Conservation (phyloP, 1,140 invertebrate genomes). For the Drosophila murphyi region DNA sequence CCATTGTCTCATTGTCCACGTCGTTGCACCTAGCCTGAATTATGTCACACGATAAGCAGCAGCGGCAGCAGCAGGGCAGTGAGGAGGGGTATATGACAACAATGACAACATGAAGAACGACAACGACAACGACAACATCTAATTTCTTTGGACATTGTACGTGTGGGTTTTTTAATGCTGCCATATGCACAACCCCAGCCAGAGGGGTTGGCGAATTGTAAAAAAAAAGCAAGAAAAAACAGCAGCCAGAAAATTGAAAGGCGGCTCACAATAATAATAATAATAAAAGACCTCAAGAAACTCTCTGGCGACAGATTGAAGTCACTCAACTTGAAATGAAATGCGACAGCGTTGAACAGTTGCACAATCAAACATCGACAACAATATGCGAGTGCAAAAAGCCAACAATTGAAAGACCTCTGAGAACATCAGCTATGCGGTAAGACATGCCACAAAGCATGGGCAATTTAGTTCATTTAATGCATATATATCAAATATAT, state of each 20-base stretch:
- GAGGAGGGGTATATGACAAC: background rate
- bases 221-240: constrained; percentile 50
- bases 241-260: constrained; percentile 44
- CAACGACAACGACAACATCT: constrained; percentile 60
- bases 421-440: background rate
- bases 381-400: constrained; percentile 61
- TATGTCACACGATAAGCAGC: constrained; percentile 63
- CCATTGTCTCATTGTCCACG: constrained; percentile 74
- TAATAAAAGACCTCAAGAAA: constrained; percentile 72
- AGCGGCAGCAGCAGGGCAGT: background rate
- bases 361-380: constrained; percentile 70
- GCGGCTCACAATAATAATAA: constrained; percentile 57
- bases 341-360: constrained; percentile 78
- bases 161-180: constrained; percentile 83
- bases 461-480: too few relatives aligned
- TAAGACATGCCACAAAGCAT: constrained; percentile 1
- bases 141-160: constrained; percentile 82
- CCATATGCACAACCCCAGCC: constrained; percentile 82
- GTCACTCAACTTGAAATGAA: constrained; percentile 83
- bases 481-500: background rate
- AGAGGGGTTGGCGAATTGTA: constrained; percentile 59
- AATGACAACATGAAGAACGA: background rate
- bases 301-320: constrained; percentile 82
- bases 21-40: constrained; percentile 75
- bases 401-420: constrained; percentile 1